Base-by-base conservation (phyloP, 2,113 vertebrate species). In the Corythornis cristatus region DNA sequence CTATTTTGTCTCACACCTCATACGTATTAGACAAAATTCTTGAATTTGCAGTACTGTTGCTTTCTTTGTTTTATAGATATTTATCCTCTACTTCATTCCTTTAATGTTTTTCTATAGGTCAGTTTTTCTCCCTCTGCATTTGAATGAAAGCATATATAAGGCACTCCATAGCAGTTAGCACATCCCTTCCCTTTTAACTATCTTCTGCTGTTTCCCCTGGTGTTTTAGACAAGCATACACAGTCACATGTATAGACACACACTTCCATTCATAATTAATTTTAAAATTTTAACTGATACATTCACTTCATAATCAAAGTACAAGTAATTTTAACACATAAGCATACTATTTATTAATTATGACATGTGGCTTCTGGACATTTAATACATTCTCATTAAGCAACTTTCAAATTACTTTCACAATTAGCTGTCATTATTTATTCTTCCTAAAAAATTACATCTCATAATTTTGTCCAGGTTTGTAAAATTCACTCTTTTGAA, bases 391-490 rank as follows among this genome's bases (percentile, higher is more conserved):
- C 53, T 80, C 77, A 43, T 83, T 86, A 71, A 95, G 72, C 25
- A 89, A 25, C 56, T 94, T 94, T 26, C 53, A 86, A 62, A 25
- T 91, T 77, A 29, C 21, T 88, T 71, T 71, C 60, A 18, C 31
- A 83, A 67, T 71, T 48, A 23, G 2, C 25, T 87, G 21, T 45
- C 74, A 89, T 29, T 76, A 61, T 92, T 92, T 95, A 65, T 85
- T 92, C 62, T 87, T 92, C 74, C n/a, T 68, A 93, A 87, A 50
- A 16, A 87, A 89, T 92, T 87, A 81, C 45, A 16, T 81, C 46
- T 43, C 48, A 35, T 76, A 8, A 74, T 94, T 91, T 96, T 87
- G 25, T 73, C 45, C 23, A 48, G 31, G 28, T 83, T 70, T 88
- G 37, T 85, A 89, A 87, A 86, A 86, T 56, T 74, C 22, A 51